These are phyloP conservation scores for Ericerus pela DNA, from an alignment of 1,140 invertebrate genomes.

Conservation along the genomic window DNA sequence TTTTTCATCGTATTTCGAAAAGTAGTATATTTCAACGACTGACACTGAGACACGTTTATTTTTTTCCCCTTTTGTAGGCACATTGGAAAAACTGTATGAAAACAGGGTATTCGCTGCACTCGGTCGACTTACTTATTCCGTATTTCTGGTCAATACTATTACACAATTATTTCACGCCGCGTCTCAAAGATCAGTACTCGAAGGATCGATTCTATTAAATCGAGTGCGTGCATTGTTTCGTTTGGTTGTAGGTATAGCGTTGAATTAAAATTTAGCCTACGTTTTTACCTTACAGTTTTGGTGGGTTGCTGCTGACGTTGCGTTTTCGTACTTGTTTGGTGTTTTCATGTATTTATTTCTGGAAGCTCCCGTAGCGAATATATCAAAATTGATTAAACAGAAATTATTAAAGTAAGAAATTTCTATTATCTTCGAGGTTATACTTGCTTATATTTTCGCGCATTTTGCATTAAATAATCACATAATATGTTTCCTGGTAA, in stretches of 20 bases:
- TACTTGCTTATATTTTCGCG: too few relatives aligned
- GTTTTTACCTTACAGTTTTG: not conserved
- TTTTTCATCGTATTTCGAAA: too few relatives aligned
- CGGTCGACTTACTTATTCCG: conserved; percentile 20
- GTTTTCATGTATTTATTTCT: not conserved
- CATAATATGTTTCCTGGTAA: too few relatives aligned
- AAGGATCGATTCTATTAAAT: not conserved
- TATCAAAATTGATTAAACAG: not conserved
- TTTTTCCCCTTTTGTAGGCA: too few relatives aligned
- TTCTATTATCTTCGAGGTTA: too few relatives aligned
- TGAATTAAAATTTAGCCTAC: too few relatives aligned
- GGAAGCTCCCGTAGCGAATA: not conserved
- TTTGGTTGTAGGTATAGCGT: too few relatives aligned
- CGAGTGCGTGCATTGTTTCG: too few relatives aligned
- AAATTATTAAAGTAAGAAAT: conserved; percentile 1
- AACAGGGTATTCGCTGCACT: conserved; percentile 11
- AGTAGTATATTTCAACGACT: too few relatives aligned
- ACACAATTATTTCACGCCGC: not conserved
- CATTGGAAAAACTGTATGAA: not conserved
- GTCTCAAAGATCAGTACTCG: not conserved
- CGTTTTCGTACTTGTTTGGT: not conserved
- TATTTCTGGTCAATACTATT: conserved; percentile 20
- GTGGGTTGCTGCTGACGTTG: not conserved
- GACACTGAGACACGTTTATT: too few relatives aligned
- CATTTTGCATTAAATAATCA: too few relatives aligned